These are phyloP conservation scores for Addax nasomaculatus DNA, from an alignment of 2,113 vertebrate species.

Conservation along the genomic window DNA sequence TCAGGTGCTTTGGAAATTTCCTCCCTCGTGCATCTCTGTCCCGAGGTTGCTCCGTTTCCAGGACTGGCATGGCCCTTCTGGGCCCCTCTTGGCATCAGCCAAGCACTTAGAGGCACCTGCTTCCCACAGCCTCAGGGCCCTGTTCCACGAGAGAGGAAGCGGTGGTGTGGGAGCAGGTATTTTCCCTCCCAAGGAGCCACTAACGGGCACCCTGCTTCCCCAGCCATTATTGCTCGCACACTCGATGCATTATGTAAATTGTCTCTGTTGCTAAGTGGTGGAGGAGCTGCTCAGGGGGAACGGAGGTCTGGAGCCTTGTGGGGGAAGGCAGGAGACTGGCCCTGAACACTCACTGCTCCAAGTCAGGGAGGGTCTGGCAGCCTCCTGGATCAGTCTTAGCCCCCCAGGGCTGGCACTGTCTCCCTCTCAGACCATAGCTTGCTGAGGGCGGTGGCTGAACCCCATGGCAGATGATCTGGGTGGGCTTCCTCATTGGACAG, in stretches of 20 bases:
- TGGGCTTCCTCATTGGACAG: background rate
- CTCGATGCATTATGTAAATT: constrained; percentile 68
- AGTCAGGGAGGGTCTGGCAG: background rate
- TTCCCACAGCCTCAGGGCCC: background rate
- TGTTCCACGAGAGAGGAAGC: background rate
- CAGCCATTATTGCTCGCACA: constrained; percentile 56
- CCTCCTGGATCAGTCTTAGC: background rate
- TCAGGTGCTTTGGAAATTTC: background rate
- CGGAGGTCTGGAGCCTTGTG: background rate
- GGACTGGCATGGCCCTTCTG: background rate
- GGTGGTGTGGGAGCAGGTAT: constrained; percentile 40
- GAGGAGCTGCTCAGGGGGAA: constrained; percentile 23
- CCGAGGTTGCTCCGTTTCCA: background rate
- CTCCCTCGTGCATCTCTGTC: background rate
- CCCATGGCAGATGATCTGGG: background rate
- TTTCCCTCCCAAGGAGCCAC: constrained; percentile 35
- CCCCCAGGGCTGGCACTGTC: background rate
- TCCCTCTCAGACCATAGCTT: background rate
- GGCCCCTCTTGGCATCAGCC: constrained; percentile 3
- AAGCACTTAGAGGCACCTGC: constrained; percentile 38
- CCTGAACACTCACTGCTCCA: background rate
- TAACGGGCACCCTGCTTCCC: constrained; percentile 50
- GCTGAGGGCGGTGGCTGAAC: background rate
- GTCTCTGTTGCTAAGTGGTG: constrained; percentile 63
- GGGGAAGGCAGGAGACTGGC: background rate